Percentiles rank a stretch among this genome's conserved stretches.
These are phyloP conservation scores for Ormyrus rosae DNA, from an alignment of 2,888 invertebrate genomes.

Conservation along the genomic window DNA sequence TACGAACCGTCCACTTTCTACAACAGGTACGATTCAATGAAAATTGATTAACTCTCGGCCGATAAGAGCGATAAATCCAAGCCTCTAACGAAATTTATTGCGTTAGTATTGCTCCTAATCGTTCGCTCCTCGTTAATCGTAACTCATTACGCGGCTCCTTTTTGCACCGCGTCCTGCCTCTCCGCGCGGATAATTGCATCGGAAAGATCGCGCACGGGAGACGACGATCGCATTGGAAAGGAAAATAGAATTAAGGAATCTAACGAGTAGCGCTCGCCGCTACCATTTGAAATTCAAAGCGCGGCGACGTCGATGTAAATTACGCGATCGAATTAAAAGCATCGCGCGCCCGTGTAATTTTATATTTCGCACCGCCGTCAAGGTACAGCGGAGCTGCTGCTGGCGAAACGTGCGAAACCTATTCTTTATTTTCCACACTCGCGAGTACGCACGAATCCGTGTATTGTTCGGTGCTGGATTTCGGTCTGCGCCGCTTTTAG, in stretches of 20 bases:
- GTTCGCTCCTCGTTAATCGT: constrained; percentile 32
- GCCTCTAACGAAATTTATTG: constrained; percentile 29
- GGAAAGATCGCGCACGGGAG: neutral
- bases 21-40: neutral
- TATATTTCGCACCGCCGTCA: neutral
- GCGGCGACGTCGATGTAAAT: constrained; percentile 20
- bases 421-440: too few species aligned
- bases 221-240: constrained; percentile 32
- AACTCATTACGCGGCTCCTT: constrained; percentile 29
- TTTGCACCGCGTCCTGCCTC: neutral
- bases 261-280: neutral
- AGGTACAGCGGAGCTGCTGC: too few species aligned
- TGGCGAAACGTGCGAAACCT: too few species aligned
- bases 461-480: too few species aligned
- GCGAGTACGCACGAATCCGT: too few species aligned
- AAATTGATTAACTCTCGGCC: neutral
- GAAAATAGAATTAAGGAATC: constrained; percentile 43
- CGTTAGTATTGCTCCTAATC: constrained; percentile 35
- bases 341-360: neutral
- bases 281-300: constrained; percentile 43
- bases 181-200: constrained; percentile 29
- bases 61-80: constrained; percentile 20
- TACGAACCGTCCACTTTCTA: neutral
- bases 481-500: too few species aligned
- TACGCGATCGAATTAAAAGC: constrained; percentile 39